Base-by-base conservation (phyloP, 2,797 vertebrate species). In the Enteromius treurensis region DNA sequence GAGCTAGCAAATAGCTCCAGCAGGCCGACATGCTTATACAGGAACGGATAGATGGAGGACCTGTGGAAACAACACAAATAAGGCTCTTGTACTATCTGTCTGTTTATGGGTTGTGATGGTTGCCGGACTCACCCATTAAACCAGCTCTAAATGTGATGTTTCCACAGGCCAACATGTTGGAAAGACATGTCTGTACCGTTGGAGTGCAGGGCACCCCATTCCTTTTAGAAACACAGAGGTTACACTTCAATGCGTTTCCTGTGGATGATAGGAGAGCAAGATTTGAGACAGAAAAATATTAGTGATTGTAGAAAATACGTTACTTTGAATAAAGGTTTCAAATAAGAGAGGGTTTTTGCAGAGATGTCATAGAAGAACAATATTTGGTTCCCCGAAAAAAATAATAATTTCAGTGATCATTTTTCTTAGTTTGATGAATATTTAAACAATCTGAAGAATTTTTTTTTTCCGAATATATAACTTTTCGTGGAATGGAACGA, bases 131-230 rank as follows among this genome's bases (percentile, higher is more conserved):
- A 81, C 84, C 42, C 7, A 14, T 1, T 67, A 51, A 23, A 37
- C 29, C 9, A 3, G 60, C 3, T 15, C 19, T 60, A 1, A 82
- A 15, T 34, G 17, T 62, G 55, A 82, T 17, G 26, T 79, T n/a
- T 11, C 55, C 75, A 14, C 84, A 85, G 58, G 29, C 40, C 4
- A 19, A 32, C 26, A 79, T 15, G 13, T 58, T 5, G 4, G 21
- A 26, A 42, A n/a, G 14, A 42, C 84, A 85, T 6, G 14, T 79
- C 67, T 85, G 79, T 2, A 67, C 67, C 17, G 84, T 71, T 4
- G 47, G n/a, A 51, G 60, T 71, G 49, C 84, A 85, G n/a, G 11
- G 45, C 4, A 47, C 3, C n/a, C 6, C 6, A 10, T 42, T 21
- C 1, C 64, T 53, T 55, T 70, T 73, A 14, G 76, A 78, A 40